Conservation (phyloP, 2,888 invertebrate genomes). For the Parapristionchus giblindavisi region DNA sequence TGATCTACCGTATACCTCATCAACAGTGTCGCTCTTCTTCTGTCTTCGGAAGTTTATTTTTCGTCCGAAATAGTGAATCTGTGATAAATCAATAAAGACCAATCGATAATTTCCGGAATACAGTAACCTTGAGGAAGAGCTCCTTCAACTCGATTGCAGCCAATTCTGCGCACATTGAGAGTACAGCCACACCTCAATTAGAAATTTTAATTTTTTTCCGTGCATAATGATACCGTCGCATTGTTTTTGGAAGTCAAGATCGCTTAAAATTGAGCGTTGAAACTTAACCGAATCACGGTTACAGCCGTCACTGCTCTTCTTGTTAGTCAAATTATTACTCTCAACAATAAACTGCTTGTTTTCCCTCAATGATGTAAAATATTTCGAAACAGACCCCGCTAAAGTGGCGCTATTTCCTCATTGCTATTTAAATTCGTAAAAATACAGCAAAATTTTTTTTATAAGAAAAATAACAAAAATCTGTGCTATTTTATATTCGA, state of each 20-base stretch:
- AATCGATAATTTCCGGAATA: not conserved
- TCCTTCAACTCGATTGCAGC: conserved; percentile 68
- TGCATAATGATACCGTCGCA: not conserved
- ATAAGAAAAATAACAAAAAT: too few species aligned
- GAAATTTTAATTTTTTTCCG: not conserved
- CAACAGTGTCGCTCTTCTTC: conserved; percentile 61
- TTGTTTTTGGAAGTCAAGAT: not conserved
- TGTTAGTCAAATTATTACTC: not conserved
- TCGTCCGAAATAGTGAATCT: conserved; percentile 64
- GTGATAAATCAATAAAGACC: not conserved
- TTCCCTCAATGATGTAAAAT: too few species aligned
- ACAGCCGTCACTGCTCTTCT: too few species aligned
- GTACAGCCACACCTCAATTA: conserved; percentile 63
- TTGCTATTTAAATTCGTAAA: too few species aligned
- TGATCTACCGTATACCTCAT: conserved; percentile 47
- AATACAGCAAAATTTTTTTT: too few species aligned
- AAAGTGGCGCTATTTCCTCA: too few species aligned
- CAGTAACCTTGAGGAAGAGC: conserved; percentile 60
- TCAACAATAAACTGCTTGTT: too few species aligned
- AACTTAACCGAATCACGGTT: too few species aligned
- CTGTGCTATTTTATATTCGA: too few species aligned
- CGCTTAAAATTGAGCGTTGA: too few species aligned
- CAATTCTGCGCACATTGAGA: conserved; percentile 69
- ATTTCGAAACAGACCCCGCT: too few species aligned
- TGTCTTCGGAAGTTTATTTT: conserved; percentile 67